Percentiles rank a stretch among this genome's conserved stretches.
Conservation (phyloP, 2,888 invertebrate genomes). For the Disparrhopalites patrizii region DNA sequence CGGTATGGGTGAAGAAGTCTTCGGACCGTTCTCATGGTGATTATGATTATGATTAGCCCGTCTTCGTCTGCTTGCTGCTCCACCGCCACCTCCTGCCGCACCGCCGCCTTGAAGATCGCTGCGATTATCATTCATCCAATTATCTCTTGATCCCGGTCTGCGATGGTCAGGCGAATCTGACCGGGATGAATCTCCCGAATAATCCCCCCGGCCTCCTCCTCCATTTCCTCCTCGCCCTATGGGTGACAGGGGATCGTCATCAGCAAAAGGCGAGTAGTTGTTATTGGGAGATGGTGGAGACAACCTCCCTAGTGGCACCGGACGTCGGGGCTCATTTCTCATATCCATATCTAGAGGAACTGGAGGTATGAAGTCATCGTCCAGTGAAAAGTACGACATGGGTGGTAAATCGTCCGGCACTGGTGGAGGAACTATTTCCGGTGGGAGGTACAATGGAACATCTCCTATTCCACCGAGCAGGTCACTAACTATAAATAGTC, state of each 20-base stretch:
- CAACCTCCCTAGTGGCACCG: slow-evolving; percentile 42
- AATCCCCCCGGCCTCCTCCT: slow-evolving; percentile 21
- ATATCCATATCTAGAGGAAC: slow-evolving; percentile 25
- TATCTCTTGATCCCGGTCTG: slow-evolving; percentile 22
- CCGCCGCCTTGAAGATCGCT: slow-evolving; percentile 22
- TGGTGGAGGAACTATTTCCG: slow-evolving; percentile 40
- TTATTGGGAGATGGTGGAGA: slow-evolving; percentile 42
- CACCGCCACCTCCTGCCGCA: slow-evolving; percentile 20
- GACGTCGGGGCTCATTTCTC: slow-evolving; percentile 36
- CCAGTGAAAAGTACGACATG: slow-evolving; percentile 43
- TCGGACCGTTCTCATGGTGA: slow-evolving; percentile 23
- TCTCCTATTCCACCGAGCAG: slow-evolving; percentile 9
- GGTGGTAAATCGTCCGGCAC: slow-evolving; percentile 35
- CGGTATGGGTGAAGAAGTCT: slow-evolving; percentile 43
- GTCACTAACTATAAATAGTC: not conserved
- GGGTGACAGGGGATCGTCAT: slow-evolving; percentile 17
- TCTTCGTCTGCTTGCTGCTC: not conserved
- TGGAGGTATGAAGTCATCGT: slow-evolving; percentile 41
- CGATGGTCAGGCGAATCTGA: slow-evolving; percentile 37
- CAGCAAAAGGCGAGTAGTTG: slow-evolving; percentile 30
- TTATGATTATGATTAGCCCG: not conserved
- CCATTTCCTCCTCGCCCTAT: slow-evolving; percentile 4
- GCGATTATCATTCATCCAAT: slow-evolving; percentile 28
- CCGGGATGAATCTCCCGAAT: slow-evolving; percentile 34
- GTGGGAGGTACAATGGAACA: slow-evolving; percentile 28